Evolutionary conservation across 2,113 vertebrate species (phyloP), one percentile per base, ranked within the genome.

Genomic region (Hypomesus transpacificus): DNA sequence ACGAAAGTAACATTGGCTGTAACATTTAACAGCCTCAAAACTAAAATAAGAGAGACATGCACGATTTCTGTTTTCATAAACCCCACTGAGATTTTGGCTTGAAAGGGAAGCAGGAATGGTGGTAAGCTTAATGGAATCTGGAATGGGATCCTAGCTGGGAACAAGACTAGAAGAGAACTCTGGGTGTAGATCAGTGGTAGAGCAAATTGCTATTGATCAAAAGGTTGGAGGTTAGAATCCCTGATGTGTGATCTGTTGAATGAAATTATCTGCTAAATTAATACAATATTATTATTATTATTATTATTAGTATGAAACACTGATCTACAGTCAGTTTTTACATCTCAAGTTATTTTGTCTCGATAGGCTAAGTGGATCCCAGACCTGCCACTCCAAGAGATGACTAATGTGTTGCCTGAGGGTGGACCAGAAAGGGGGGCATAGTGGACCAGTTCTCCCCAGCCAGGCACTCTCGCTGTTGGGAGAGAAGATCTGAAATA

Each of bases 31-130:
- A 7, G 31, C 31, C 4, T 34, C 31, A 34, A 34, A 34, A 34
- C 31, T 34, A 34, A 34, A 34, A 4, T 34, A 34, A 79, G 68
- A 75, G 56, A 68, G 61, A 53, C 67, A 58, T 39, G 68, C 78
- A 78, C 51, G 81, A 78, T 83, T 85, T 81, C 82, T 88, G 84
- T 89, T 88, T 87, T 80, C 85, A 75, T 86, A 87, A 78, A 87
- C 85, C 75, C 82, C 78, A 76, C 63, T 69, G 70, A 83, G 80
- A 88, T 81, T 80, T 79, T 28, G 21, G 64, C 85, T 87, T 89
- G 88, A 91, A 92, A 86, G 64, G 90, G 88, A 91, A 91, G 76
- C 80, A 80, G 83, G 83, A 88, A 85, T 74, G 78, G 75, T 68
- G 78, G 84, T 84, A 84, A 81, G 76, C 59, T 56, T 73, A 61